These are phyloP conservation scores for Sesamia nonagrioides DNA, from an alignment of 1,140 invertebrate species.

Conservation along the genomic window DNA sequence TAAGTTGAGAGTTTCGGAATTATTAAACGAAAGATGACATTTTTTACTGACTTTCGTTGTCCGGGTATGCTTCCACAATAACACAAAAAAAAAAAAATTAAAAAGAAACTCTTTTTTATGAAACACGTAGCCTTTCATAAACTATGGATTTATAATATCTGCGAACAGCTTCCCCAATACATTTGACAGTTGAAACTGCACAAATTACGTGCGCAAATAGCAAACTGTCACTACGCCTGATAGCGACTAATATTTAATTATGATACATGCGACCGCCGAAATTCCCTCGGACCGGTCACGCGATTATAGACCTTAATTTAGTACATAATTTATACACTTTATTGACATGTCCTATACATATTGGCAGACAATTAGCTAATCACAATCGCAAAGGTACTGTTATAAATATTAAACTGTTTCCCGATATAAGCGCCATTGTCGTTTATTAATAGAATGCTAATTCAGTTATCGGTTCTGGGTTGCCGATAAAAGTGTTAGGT, in stretches of 20 bases:
- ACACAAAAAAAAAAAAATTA: background rate
- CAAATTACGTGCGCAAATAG: constrained; percentile 33
- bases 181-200: constrained; percentile 14
- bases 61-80: constrained; percentile 1
- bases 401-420: background rate
- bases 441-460: constrained; percentile 27
- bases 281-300: constrained; percentile 15
- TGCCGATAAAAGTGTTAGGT: constrained; percentile 7
- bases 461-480: constrained; percentile 2
- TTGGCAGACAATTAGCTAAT: constrained; percentile 36
- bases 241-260: constrained; percentile 35
- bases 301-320: constrained; percentile 34
- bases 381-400: constrained; percentile 1
- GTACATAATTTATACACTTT: constrained; percentile 24
- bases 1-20: background rate
- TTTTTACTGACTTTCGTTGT: constrained; percentile 8
- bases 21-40: background rate
- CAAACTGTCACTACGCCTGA: constrained; percentile 23
- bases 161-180: background rate
- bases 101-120: constrained; percentile 12
- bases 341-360: constrained; percentile 19
- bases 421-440: constrained; percentile 8
- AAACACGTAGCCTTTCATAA: constrained; percentile 11
- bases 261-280: constrained; percentile 29
- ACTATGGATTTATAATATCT: background rate